phyloP scores from a whole-genome alignment of 2,113 vertebrate genomes.

The Tinamus guttatus region DNA sequence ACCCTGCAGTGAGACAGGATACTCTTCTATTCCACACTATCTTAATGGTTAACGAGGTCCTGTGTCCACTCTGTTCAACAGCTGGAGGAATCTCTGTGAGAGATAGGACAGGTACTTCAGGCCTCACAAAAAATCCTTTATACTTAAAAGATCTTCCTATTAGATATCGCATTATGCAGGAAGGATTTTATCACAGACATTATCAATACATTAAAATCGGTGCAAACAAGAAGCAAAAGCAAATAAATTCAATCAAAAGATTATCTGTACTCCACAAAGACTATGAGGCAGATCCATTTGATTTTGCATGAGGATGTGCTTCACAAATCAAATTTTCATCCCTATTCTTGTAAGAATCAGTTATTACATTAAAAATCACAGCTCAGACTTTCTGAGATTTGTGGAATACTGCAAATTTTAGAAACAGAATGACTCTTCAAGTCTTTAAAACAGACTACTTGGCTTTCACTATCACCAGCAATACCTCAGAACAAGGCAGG shows the following conservation, averaged over 20 bases:
- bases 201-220: not conserved
- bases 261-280: not conserved
- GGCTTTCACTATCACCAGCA: not conserved
- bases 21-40: not conserved
- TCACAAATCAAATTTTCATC: not conserved
- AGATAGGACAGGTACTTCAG: not conserved
- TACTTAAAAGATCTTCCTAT: not conserved
- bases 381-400: not conserved
- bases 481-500: not conserved
- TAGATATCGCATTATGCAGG: not conserved
- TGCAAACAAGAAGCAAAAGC: not conserved
- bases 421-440: not conserved
- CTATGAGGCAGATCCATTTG: fast-evolving
- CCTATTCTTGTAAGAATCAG: not conserved
- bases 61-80: not conserved
- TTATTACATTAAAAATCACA: not conserved
- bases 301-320: not conserved
- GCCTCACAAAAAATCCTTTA: not conserved
- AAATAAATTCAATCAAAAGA: not conserved
- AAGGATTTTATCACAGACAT: not conserved
- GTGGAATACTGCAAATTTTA: not conserved
- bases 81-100: not conserved
- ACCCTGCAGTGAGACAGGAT: not conserved
- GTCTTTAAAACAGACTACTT: not conserved
- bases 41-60: not conserved